These are phyloP conservation scores for Cotesia congregata DNA, from an alignment of 2,888 invertebrate species.

Conservation along the genomic window DNA sequence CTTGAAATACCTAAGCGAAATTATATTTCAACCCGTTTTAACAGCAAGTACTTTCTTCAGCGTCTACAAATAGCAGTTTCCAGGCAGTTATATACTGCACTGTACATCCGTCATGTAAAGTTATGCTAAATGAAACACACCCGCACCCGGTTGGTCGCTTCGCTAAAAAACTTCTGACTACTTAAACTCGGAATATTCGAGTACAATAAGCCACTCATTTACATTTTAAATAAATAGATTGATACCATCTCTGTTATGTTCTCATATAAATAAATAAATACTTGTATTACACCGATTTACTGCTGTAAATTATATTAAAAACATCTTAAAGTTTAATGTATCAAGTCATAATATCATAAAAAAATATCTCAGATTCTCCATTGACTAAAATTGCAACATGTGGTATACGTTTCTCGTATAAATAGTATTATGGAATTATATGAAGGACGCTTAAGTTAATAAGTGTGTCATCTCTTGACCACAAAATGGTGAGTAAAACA, in stretches of 20 bases:
- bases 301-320: no score
- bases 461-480: no score
- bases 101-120: conserved; percentile 19
- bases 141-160: background rate
- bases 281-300: no score
- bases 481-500: background rate
- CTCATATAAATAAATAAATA: no score
- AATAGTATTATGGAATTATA: no score
- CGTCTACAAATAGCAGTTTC: background rate
- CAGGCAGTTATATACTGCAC: background rate
- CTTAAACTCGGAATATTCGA: background rate
- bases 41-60: conserved; percentile 6
- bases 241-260: background rate
- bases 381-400: no score
- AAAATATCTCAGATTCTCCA: no score
- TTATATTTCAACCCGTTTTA: conserved; percentile 21
- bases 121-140: conserved; percentile 9
- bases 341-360: no score
- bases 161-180: background rate
- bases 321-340: no score
- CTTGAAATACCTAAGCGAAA: background rate
- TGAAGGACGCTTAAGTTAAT: no score
- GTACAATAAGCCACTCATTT: background rate
- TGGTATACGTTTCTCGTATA: no score
- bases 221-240: background rate